Conservation (phyloP, 2,888 invertebrate species). For the Iphiclides podalirius region DNA sequence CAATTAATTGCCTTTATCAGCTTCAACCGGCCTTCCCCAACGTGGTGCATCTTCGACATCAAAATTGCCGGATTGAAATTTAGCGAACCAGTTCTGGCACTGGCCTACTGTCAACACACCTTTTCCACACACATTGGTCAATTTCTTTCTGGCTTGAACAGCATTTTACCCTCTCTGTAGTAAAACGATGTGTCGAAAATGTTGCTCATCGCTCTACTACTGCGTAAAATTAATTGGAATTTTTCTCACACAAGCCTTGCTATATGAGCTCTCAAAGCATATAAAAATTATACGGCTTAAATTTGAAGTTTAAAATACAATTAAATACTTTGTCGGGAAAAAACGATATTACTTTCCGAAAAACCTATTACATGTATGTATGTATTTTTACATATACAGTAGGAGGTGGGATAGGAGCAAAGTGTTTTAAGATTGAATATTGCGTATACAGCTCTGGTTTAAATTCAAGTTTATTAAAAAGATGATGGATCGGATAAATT, state of each 20-base stretch:
- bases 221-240: constrained; percentile 27
- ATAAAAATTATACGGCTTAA: background rate
- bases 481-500: too few relatives aligned
- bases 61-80: background rate
- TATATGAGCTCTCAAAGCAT: constrained; percentile 20
- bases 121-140: constrained; percentile 29
- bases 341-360: constrained; percentile 3
- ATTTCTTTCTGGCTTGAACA: constrained; percentile 29
- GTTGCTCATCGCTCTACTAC: constrained; percentile 26
- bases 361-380: constrained; percentile 2
- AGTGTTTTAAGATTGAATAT: too few relatives aligned
- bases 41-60: constrained; percentile 1
- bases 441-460: too few relatives aligned
- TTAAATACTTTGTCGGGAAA: constrained; percentile 1
- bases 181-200: constrained; percentile 16
- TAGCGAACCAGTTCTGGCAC: background rate
- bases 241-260: constrained; percentile 27
- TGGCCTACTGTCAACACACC: constrained; percentile 15
- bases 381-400: too few relatives aligned
- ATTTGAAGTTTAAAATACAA: background rate
- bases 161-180: constrained; percentile 26
- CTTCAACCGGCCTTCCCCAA: constrained; percentile 23
- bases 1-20: constrained; percentile 3
- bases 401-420: too few relatives aligned
- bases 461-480: too few relatives aligned